Evolutionary conservation across 2,888 invertebrate genomes (phyloP), one percentile per base, ranked within the genome.

Genomic region (Netelia melanura): DNA sequence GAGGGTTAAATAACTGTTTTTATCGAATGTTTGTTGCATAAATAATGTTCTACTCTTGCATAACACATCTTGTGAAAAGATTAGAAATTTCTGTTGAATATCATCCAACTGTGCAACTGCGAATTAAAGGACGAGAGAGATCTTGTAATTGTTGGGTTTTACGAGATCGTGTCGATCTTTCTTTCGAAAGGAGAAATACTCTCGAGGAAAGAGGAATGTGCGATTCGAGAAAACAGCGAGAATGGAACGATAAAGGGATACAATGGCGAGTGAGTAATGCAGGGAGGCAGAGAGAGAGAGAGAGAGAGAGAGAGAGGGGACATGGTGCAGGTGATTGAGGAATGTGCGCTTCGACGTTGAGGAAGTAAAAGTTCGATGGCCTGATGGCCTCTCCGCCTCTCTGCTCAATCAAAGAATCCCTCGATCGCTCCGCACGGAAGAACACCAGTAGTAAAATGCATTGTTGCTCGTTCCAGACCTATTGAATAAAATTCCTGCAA

Each of bases 331-430:
- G 76, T 84, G 71, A 76, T 72, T 80, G 84, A 75, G 79, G 80
- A 84, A 84, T 84, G 79, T 68, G 65, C 52, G 64, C 43, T 58
- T 14, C n/a, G 54, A 71, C 68, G 62, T 44, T 64, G 70, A 65
- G 52, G 58, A 61, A 80, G 80, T 76, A 67, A 76, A 81, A 80
- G 84, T 84, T 84, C 84, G 76, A 84, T 84, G 84, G 84, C 84
- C 84, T 68, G 3, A 44, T 43, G 43, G 80, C 48, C 14, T 65
- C 25, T 70, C 11, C 58, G 75, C 65, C 56, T 71, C 61, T 21
- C 62, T 58, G 74, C 52, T 48, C 76, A 71, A 81, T 81, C 76
- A 65, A 64, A 62, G 54, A 80, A 72, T 67, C 76, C 54, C 30
- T 44, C 67, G 72, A 81, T 62, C 48, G 58, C 21, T 17, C 8